Base-by-base conservation (phyloP, 2,113 vertebrate genomes). In the Gambusia holbrooki region DNA sequence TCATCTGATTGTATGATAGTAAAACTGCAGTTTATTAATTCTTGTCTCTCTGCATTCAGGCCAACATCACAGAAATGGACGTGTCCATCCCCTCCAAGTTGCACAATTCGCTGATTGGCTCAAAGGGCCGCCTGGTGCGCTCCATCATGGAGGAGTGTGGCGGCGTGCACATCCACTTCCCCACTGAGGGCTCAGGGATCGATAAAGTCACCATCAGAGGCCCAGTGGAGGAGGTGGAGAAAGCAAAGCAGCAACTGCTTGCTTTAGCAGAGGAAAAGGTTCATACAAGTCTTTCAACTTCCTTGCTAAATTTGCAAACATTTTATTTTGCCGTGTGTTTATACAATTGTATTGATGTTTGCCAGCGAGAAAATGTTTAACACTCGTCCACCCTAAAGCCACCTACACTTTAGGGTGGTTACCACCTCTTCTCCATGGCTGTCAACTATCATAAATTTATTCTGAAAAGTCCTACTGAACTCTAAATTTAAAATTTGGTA, bases 81-180 rank as follows among this genome's bases (percentile, higher is more conserved):
- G 97, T 99, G 15, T 98, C 96, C 64, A 99, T 99, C 82, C 98
- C 98, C 7, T 97, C 98, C 25, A 97, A 97, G 86, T 91, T 99
- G 85, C 98, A 99, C 92, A 99, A 98, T 89, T 98, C 98, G 58
- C 92, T 99, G 89, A 99, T 99, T 27, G 98, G 98, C 62, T 96
- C 98, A 0, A 99, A 99, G 92, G 98, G 98, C 30, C 97, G 97
- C 73, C 96, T 99, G 76, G 97, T 99, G 87, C 98, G 98, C 64
- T 96, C 98, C 32, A 98, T 99, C 92, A 99, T 99, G 98, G 98
- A 99, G 87, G 98, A 99, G 84, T 99, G 98, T 3, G 97, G 97
- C 0, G 98, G 98, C 0, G 98, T 99, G 65, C 98, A 99, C 91
- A 99, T 99, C 86, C 98, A 99, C 90, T 99, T 99, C 74, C 98